phyloP scores from a whole-genome alignment of 2,113 vertebrate genomes.

The Aix galericulata region DNA sequence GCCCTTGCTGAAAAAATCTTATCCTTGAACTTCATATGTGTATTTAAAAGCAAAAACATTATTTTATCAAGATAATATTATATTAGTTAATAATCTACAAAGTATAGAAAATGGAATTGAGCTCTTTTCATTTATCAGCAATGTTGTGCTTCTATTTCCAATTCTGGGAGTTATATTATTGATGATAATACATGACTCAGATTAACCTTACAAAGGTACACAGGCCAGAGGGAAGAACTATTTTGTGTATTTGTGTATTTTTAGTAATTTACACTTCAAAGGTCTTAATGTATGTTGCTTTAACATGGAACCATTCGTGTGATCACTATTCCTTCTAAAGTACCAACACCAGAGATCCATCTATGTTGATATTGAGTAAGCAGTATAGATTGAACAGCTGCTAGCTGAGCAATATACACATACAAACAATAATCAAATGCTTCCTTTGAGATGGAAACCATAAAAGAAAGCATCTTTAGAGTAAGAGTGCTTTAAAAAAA shows the following conservation, averaged over 20 bases:
- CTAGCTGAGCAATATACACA: not conserved
- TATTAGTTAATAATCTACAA: not conserved
- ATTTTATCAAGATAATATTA: not conserved
- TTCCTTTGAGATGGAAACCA: not conserved
- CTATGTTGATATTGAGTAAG: not conserved
- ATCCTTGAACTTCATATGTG: not conserved
- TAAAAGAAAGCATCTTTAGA: not conserved
- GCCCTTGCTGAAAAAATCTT: not conserved
- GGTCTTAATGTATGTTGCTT: not conserved
- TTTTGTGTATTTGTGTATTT: not conserved
- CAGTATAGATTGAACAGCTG: not conserved
- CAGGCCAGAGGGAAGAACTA: fast-evolving
- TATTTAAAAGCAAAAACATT: not conserved
- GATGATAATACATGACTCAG: not conserved
- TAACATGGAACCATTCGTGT: fast-evolving
- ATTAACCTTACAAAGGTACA: not conserved
- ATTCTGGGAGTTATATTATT: not conserved
- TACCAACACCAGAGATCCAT: not conserved
- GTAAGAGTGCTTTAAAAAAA: not conserved
- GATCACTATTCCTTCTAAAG: not conserved
- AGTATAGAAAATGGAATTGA: not conserved
- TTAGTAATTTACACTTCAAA: not conserved
- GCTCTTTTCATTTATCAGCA: not conserved
- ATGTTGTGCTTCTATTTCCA: not conserved
- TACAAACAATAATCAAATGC: not conserved